phyloP scores from a whole-genome alignment of 2,113 vertebrate genomes.

The Nycticorax nycticorax region DNA sequence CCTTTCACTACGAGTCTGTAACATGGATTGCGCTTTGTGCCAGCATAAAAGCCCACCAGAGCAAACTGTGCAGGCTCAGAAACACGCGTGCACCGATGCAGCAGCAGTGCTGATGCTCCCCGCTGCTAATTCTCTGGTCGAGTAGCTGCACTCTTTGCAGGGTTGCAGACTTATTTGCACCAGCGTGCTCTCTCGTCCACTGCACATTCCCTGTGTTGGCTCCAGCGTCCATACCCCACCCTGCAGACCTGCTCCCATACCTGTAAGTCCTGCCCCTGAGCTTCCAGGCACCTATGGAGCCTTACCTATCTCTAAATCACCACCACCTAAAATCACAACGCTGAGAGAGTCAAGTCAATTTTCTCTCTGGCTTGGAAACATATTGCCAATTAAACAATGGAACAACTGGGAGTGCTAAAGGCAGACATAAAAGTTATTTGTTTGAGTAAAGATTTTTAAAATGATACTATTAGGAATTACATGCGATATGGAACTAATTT shows the following conservation, averaged over 20 bases:
- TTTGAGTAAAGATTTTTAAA: slow-evolving; percentile 26
- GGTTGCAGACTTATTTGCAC: too few relatives aligned
- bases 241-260: background rate
- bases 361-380: background rate
- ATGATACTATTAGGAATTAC: background rate
- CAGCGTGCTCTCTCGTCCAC: fast-evolving
- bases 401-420: slow-evolving; percentile 17
- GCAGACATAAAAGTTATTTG: slow-evolving; percentile 15
- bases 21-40: fast-evolving
- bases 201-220: background rate
- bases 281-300: background rate
- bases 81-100: fast-evolving
- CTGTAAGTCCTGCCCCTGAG: background rate
- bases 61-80: background rate
- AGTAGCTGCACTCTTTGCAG: background rate
- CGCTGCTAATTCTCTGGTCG: background rate
- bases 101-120: background rate
- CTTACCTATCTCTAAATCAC: background rate
- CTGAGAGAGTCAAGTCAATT: background rate
- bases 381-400: background rate
- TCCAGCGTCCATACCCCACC: background rate
- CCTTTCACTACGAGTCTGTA: background rate
- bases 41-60: background rate
- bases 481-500: slow-evolving; percentile 21
- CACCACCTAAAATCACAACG: background rate